These are phyloP conservation scores for Mystacornis crossleyi DNA, from an alignment of 2,113 vertebrate species.

Conservation along the genomic window DNA sequence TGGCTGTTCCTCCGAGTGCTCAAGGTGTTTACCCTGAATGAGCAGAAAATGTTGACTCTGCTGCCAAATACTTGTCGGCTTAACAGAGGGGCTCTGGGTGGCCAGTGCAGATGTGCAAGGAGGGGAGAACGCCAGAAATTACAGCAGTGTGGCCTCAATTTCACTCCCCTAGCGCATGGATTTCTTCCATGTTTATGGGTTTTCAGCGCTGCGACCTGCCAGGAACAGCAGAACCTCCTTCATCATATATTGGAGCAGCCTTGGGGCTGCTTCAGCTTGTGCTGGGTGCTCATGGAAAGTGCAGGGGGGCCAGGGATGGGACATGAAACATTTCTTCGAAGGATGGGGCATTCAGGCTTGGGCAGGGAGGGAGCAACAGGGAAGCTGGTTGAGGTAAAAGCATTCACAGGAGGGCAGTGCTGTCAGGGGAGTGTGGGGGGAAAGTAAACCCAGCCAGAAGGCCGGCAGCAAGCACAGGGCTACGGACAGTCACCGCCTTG, in stretches of 20 bases:
- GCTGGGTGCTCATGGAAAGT: background rate
- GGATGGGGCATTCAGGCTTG: background rate
- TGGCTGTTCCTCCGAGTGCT: background rate
- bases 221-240: background rate
- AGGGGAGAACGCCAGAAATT: background rate
- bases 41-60: background rate
- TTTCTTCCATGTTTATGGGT: background rate
- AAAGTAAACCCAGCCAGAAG: background rate
- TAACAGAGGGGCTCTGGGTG: background rate
- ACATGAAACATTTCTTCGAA: accelerated
- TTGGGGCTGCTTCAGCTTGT: background rate
- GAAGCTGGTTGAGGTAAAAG: background rate
- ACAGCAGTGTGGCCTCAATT: background rate
- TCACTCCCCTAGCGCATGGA: background rate
- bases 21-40: background rate
- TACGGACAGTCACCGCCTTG: background rate
- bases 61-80: background rate
- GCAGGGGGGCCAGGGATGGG: background rate
- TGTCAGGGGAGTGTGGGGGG: accelerated
- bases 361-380: background rate
- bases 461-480: background rate
- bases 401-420: background rate
- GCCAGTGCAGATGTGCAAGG: background rate
- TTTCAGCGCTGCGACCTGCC: background rate
- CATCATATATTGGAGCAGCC: background rate